These are phyloP conservation scores for Fistularia tabacaria DNA, from an alignment of 2,797 vertebrate species.

Conservation along the genomic window DNA sequence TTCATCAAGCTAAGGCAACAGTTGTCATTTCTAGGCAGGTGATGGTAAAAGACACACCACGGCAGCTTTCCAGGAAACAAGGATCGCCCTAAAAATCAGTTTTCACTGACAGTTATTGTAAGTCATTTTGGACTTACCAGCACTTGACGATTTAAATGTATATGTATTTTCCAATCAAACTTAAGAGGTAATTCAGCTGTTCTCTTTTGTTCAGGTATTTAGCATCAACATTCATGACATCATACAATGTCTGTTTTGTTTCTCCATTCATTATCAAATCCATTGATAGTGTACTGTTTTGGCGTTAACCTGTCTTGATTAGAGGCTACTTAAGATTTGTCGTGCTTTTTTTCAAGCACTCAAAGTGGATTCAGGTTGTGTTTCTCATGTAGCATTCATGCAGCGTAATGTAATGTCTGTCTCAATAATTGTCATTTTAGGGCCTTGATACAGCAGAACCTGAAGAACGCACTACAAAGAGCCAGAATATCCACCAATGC, in stretches of 20 bases:
- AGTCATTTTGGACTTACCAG: too few species aligned
- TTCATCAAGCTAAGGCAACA: too few species aligned
- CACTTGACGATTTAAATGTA: too few species aligned
- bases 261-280: not conserved
- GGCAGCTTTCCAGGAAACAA: not conserved
- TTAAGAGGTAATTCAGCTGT: not conserved
- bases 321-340: conserved; percentile 18
- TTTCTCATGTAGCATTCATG: conserved; percentile 25
- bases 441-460: conserved; percentile 36
- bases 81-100: not conserved
- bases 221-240: conserved; percentile 3
- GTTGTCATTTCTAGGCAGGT: too few species aligned
- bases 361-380: conserved; percentile 30
- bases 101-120: too few species aligned
- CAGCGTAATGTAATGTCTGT: conserved; percentile 14
- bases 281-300: not conserved
- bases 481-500: conserved; percentile 60
- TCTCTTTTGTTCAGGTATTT: conserved; percentile 1
- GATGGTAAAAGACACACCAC: too few species aligned
- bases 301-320: conserved; percentile 12
- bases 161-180: too few species aligned
- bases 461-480: conserved; percentile 62
- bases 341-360: conserved; percentile 4
- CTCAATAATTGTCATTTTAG: conserved; percentile 33
- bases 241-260: not conserved